These are phyloP conservation scores for Seriola quinqueradiata DNA, from an alignment of 2,113 vertebrate genomes.

Conservation along the genomic window DNA sequence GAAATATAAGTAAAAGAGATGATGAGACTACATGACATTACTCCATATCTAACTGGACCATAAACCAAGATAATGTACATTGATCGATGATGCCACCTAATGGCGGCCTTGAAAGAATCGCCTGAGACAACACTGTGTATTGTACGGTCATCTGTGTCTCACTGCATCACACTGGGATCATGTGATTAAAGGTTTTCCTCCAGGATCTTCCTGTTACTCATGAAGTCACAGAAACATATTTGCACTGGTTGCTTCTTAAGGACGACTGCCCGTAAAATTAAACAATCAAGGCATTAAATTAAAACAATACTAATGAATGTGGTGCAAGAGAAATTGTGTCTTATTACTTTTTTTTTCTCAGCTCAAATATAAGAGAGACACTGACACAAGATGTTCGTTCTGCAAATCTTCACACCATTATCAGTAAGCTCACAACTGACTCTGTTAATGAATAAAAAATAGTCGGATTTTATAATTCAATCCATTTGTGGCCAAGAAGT, in stretches of 20 bases:
- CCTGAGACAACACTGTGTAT: background rate
- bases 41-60: background rate
- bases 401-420: background rate
- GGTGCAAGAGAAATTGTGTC: background rate
- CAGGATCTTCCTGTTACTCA: background rate
- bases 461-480: background rate
- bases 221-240: background rate
- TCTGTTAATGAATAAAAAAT: background rate
- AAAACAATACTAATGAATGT: background rate
- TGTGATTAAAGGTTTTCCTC: conserved; percentile 11
- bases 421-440: background rate
- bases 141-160: background rate
- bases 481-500: background rate
- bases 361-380: background rate
- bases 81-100: conserved; percentile 42
- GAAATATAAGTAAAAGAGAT: too few species aligned
- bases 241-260: background rate
- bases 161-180: conserved; percentile 1
- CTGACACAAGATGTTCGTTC: background rate
- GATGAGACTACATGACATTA: too few species aligned
- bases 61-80: background rate
- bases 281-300: background rate
- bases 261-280: background rate
- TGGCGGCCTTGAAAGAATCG: conserved; percentile 3
- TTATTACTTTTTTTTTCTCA: background rate